Base-by-base conservation (phyloP, 2,113 vertebrate genomes). In the Menura novaehollandiae region DNA sequence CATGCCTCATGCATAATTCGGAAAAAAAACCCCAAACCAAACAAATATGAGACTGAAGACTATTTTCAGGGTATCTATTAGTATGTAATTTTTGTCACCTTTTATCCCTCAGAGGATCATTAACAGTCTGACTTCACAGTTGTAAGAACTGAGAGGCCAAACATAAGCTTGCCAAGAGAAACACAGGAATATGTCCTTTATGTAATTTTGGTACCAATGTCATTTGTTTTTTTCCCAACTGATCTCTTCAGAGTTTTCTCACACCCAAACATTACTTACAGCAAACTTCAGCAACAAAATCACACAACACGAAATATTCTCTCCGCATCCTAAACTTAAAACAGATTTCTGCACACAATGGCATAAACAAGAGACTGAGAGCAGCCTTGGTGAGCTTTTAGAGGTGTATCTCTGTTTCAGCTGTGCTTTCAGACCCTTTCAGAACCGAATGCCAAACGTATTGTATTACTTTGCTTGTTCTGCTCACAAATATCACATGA, bases 81-180 rank as follows among this genome's bases (percentile, higher is more conserved):
- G 51, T 10, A 52, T 46, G 55, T 14, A 58, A 79, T 43, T 75
- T 74, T 67, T 91, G 67, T 39, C 60, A 88, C 51, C 69, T 97
- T 84, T 88, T 77, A 59, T 78, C 76, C 89, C 69, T 73, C 43
- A 55, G 88, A 83, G 68, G 35, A 76, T 72, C 76, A 83, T 74
- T 88, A 95, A 71, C 69, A 91, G 56, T 77, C 85, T 93, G 64
- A 85, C 69, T 92, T 92, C 74, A 67, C 46, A 89, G 84, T 15
- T 95, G 3, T 72, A 78, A 76, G 80, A 84, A 92, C 72, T 49
- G 59, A 64, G 83, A 93, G 56, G 83, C 39, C 52, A 86, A 72
- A 88, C 55, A 67, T 15, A n/a, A 89, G 28, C 32, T 43, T 94
- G 86, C 60, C 64, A 96, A 91, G 64, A 67, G 27, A 91, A 93